Percentiles rank a stretch among this genome's conserved stretches.
Conservation (phyloP, 2,113 vertebrate species). For the Osmerus eperlanus region DNA sequence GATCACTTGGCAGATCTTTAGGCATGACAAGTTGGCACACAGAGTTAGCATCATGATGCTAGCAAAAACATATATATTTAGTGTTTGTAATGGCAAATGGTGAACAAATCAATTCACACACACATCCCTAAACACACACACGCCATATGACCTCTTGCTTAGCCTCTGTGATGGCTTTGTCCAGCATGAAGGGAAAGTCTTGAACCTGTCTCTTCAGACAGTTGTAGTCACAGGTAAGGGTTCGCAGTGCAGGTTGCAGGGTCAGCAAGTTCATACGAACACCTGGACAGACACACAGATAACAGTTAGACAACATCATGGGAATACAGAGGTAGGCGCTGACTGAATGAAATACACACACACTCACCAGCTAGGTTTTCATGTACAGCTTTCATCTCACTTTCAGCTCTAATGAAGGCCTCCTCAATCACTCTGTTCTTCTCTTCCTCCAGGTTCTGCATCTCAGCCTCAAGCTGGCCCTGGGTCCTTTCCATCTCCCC, state of each 20-base stretch:
- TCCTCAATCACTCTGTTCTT: slow-evolving; percentile 92
- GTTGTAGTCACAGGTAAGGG: slow-evolving; percentile 92
- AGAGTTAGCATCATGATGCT: not conserved
- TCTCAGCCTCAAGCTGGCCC: slow-evolving; percentile 86
- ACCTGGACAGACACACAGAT: slow-evolving; percentile 62
- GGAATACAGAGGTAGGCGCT: not conserved
- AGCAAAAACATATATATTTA: not conserved
- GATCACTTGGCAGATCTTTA: slow-evolving; percentile 88
- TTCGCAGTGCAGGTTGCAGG: slow-evolving; percentile 88
- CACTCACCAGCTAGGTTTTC: slow-evolving; percentile 92
- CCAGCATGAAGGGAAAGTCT: slow-evolving; percentile 88
- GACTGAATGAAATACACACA: not conserved
- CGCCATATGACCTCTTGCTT: slow-evolving; percentile 79
- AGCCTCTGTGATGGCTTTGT: slow-evolving; percentile 81
- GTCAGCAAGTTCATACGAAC: slow-evolving; percentile 90
- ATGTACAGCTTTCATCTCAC: slow-evolving; percentile 94
- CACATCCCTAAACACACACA: not conserved
- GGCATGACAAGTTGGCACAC: not conserved
- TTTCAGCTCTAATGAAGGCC: slow-evolving; percentile 87
- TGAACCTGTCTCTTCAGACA: slow-evolving; percentile 91
- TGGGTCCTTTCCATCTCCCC: slow-evolving; percentile 86
- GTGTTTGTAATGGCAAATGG: not conserved
- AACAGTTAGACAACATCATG: not conserved
- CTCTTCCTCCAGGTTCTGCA: slow-evolving; percentile 92
- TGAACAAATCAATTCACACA: not conserved